A percentile compares a stretch with the other conserved stretches of the same genome.
Evolutionary conservation across 2,113 vertebrate species (phyloP).

Genomic region (Centropus bengalensis): DNA sequence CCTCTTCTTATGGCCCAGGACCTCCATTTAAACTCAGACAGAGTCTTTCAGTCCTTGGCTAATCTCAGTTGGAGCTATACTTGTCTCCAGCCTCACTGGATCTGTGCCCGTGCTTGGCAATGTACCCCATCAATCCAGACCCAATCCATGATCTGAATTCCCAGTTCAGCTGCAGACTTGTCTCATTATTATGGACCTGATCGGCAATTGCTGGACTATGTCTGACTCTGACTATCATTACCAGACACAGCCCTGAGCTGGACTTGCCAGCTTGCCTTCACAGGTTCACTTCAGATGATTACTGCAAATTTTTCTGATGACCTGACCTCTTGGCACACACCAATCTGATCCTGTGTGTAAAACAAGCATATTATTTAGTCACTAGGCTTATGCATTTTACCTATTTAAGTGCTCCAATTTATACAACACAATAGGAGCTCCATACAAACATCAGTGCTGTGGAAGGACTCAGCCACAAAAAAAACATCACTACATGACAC

Average conservation of each 20-base stretch:
- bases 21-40: background rate
- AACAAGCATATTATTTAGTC: background rate
- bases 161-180: background rate
- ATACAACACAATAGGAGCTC: background rate
- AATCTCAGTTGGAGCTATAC: too few species aligned
- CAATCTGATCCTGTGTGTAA: fast-evolving
- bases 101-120: background rate
- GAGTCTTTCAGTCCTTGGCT: background rate
- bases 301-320: background rate
- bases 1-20: background rate
- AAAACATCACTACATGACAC: background rate
- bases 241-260: background rate
- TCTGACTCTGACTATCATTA: background rate
- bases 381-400: background rate
- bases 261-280: background rate
- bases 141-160: background rate
- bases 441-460: background rate
- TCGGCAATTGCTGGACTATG: background rate
- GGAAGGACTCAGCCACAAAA: background rate
- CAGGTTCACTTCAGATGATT: background rate
- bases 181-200: background rate
- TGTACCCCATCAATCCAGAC: background rate
- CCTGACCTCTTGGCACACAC: background rate
- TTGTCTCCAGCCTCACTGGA: background rate
- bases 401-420: background rate